Conservation (phyloP, 2,888 invertebrate genomes). For the Plebejus melissa region DNA sequence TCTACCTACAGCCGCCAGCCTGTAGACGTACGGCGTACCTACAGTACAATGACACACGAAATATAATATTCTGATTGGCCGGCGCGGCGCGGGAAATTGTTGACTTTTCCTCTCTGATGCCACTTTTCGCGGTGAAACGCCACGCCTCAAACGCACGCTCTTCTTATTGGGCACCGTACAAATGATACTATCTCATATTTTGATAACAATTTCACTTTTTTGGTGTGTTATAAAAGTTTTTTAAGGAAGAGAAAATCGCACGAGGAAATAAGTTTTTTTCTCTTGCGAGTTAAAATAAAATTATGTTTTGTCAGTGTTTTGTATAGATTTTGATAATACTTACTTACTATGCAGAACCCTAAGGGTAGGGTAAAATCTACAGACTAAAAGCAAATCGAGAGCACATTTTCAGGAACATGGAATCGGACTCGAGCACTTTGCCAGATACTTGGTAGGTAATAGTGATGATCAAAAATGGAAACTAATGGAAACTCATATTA, state of each 20-base stretch:
- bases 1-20: not conserved
- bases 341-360: not conserved
- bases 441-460: not conserved
- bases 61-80: slow-evolving; percentile 43
- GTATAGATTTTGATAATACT: not conserved
- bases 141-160: slow-evolving; percentile 55
- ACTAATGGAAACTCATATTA: too few relatives aligned
- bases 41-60: slow-evolving; percentile 10
- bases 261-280: too few relatives aligned
- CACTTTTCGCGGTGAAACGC: slow-evolving; percentile 55
- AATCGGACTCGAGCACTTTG: not conserved
- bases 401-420: not conserved
- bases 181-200: slow-evolving; percentile 40
- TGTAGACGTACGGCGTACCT: not conserved
- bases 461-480: not conserved
- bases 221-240: not conserved
- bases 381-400: not conserved
- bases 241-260: not conserved
- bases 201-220: not conserved
- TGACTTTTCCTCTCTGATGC: slow-evolving; percentile 74
- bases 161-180: slow-evolving; percentile 56
- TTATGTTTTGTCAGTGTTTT: too few relatives aligned
- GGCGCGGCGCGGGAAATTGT: slow-evolving; percentile 53
- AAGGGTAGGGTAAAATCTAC: not conserved
- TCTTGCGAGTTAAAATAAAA: too few relatives aligned